Evolutionary conservation across 2,113 vertebrate species (phyloP), one percentile per base, ranked within the genome.

Genomic region (Ranitomeya variabilis): DNA sequence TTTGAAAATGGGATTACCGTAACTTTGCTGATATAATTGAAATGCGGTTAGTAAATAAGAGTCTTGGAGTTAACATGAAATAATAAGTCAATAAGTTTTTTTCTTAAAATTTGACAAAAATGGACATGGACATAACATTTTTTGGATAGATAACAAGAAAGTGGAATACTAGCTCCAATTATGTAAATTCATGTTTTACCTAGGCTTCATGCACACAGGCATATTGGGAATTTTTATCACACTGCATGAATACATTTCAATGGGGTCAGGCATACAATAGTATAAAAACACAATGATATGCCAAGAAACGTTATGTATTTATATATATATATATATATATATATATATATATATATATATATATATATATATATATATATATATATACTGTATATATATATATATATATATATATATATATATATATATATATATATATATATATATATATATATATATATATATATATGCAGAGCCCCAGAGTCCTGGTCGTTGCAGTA

Each of bases 11-110:
- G 1, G 14, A 55, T 62, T 45, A 81, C 16, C 31, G 37, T 59
- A 13, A 60, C 80, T 64, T 81, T 64, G 26, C 80, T 62, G 57
- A 81, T 45, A 62, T 81, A 26, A 85, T 55, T 57, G 67, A 67
- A 69, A 67, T 18, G 19, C 26, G 23, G 51, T 83, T 21, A 31
- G 62, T 83, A 83, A 66, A 67, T 64, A 67, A 54, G 19, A 10
- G 15, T 13, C 51, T 55, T 71, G 51, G 15, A n/a, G 23, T 69
- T 73, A 18, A 85, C 51, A 85, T 67, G 19, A 83, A 18, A 14
- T 66, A 26, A 83, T 13, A 83, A 67, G 45, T 67, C 21, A 18
- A 16, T 83, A 18, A 45, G 37, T 4, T 51, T 57, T 71, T 71
- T 71, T 31, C 23, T 14, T 31, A 16, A 31, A 11, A 57, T 31